Evolutionary conservation across 2,113 vertebrate genomes (phyloP).

Genomic region (Urocynchramus pylzowi): DNA sequence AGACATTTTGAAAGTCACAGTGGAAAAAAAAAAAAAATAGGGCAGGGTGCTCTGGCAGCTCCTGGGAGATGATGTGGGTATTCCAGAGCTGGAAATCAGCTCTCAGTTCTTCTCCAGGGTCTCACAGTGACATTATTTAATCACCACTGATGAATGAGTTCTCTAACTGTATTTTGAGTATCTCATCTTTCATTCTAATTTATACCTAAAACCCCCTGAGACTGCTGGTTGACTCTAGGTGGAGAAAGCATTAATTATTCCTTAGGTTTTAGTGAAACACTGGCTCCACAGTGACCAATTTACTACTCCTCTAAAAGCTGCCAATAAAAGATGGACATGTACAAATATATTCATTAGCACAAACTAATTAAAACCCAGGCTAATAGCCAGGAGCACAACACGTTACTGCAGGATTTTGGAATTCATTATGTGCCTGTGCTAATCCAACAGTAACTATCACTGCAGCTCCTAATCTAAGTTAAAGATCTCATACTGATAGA

Average conservation of each 20-base stretch:
- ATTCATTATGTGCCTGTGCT: background rate
- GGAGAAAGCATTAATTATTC: slow-evolving; percentile 45
- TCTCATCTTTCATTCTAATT: slow-evolving; percentile 55
- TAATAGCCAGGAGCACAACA: slow-evolving; percentile 2
- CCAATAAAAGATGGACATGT: slow-evolving; percentile 3
- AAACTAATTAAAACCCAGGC: slow-evolving; percentile 41
- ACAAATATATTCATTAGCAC: slow-evolving; percentile 47
- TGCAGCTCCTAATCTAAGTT: background rate
- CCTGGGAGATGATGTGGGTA: background rate
- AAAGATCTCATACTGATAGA: background rate
- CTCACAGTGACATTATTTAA: background rate
- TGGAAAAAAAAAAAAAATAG: background rate
- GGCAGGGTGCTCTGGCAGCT: background rate
- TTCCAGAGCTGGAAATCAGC: background rate
- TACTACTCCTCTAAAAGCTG: background rate
- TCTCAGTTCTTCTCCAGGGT: background rate
- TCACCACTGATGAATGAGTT: background rate
- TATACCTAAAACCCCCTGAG: background rate
- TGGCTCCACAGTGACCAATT: slow-evolving; percentile 18
- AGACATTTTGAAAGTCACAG: background rate
- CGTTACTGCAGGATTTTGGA: background rate
- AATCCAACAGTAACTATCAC: background rate
- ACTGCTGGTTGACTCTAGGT: slow-evolving; percentile 12
- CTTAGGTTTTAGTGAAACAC: slow-evolving; percentile 8
- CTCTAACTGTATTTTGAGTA: slow-evolving; percentile 23